Conservation (phyloP, 1,140 invertebrate species). For the Hirudo medicinalis region DNA sequence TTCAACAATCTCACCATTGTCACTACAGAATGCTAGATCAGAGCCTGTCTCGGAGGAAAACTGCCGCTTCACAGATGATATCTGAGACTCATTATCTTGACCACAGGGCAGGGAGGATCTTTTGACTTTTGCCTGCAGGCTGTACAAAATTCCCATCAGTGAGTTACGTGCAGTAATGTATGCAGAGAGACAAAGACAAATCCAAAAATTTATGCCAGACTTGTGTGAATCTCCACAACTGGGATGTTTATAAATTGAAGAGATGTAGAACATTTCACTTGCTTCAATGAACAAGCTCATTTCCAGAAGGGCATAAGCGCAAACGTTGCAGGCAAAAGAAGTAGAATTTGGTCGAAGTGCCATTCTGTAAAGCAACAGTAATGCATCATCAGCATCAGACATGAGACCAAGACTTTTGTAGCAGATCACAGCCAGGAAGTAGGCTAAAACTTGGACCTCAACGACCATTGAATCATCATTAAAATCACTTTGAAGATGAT, state of each 20-base stretch:
- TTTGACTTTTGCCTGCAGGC: not conserved
- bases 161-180: not conserved
- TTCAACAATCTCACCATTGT: not conserved
- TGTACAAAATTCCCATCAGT: not conserved
- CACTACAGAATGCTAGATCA: conserved; percentile 11
- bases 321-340: conserved; percentile 16
- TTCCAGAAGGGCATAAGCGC: conserved; percentile 21
- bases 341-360: conserved; percentile 3
- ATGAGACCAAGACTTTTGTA: conserved; percentile 18
- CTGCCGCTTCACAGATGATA: not conserved
- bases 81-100: not conserved
- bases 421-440: conserved; percentile 23
- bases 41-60: not conserved
- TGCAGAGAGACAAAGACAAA: not conserved
- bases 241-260: conserved; percentile 1
- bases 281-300: conserved; percentile 19
- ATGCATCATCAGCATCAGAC: conserved; percentile 19
- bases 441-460: conserved; percentile 14
- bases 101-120: not conserved
- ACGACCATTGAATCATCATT: conserved; percentile 19
- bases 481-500: conserved; percentile 20
- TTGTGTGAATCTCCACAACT: not conserved
- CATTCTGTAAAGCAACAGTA: not conserved
- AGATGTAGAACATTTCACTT: conserved; percentile 4
- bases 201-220: not conserved